Percentiles rank a stretch among this genome's conserved stretches.
Evolutionary conservation across 2,113 vertebrate genomes (phyloP).

Genomic region (Monarcha castaneiventris): DNA sequence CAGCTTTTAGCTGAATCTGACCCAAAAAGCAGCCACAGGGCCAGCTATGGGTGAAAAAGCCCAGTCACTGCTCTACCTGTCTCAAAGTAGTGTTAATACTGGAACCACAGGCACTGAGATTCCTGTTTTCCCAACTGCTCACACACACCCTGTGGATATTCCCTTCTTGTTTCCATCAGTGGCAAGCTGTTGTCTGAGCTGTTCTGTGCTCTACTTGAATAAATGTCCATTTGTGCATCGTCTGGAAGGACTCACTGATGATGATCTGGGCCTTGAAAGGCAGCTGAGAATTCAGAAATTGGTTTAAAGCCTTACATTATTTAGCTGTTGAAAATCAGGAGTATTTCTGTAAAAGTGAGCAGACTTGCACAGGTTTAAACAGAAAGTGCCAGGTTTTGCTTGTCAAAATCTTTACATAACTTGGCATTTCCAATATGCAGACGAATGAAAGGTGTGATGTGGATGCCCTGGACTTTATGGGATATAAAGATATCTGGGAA

Average conservation of each 20-base stretch:
- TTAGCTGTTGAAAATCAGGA: neutral
- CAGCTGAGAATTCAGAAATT: neutral
- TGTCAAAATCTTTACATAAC: neutral
- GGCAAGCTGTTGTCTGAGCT: neutral
- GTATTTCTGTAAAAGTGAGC: neutral
- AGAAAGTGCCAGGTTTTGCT: neutral
- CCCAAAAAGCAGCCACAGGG: neutral
- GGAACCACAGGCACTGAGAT: neutral
- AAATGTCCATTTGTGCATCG: neutral
- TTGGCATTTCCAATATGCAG: neutral
- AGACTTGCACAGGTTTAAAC: neutral
- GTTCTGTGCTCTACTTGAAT: neutral
- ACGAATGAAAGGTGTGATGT: neutral
- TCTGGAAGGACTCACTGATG: neutral
- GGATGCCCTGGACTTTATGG: neutral
- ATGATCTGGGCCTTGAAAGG: neutral
- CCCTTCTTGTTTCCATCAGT: neutral
- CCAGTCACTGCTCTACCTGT: neutral
- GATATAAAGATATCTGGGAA: neutral
- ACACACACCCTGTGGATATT: neutral
- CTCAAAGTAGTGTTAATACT: neutral
- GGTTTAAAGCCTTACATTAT: neutral
- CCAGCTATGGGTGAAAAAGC: neutral
- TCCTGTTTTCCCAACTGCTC: neutral
- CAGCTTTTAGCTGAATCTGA: neutral